Evolutionary conservation across 2,113 vertebrate genomes (phyloP).

Genomic region (Indri indri): DNA sequence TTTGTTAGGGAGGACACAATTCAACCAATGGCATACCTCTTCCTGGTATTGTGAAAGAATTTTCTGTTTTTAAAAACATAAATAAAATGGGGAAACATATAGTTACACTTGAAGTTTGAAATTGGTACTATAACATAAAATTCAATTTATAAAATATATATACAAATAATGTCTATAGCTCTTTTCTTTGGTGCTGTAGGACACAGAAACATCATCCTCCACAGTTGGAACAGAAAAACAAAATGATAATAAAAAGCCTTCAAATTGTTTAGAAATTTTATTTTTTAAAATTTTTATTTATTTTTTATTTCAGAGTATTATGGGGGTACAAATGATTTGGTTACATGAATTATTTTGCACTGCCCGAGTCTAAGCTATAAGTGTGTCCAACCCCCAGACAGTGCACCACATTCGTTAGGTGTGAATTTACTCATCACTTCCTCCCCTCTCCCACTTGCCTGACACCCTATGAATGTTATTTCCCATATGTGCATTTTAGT

Average conservation of each 20-base stretch:
- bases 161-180: background rate
- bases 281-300: no score
- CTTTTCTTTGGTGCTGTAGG: background rate
- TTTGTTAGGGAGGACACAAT: background rate
- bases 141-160: background rate
- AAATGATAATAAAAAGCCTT: background rate
- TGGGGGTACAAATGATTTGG: no score
- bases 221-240: background rate
- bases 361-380: no score
- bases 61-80: background rate
- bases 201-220: background rate
- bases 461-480: no score
- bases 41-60: background rate
- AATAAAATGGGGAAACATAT: background rate
- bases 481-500: no score
- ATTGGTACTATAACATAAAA: background rate
- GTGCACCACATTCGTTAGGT: no score
- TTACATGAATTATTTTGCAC: no score
- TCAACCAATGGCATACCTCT: background rate
- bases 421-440: no score
- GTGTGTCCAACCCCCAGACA: no score
- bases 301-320: no score
- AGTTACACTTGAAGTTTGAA: background rate
- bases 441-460: no score
- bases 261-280: background rate